Conservation (phyloP, 2,888 invertebrate genomes). For the Spodoptera picta region DNA sequence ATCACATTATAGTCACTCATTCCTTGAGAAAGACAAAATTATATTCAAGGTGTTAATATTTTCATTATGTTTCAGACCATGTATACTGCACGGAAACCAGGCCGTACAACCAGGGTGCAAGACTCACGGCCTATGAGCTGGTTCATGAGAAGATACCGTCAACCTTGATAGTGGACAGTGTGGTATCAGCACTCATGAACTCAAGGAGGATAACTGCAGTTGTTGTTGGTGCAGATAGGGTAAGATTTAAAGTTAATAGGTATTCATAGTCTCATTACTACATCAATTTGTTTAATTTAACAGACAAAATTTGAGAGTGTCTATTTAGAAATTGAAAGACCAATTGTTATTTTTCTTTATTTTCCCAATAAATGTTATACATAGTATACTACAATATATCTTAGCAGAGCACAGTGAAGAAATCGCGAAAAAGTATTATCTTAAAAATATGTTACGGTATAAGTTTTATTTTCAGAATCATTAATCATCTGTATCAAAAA, state of each 20-base stretch:
- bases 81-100: slow-evolving; percentile 99
- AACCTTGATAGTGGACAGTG: slow-evolving; percentile 97
- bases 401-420: too few species aligned
- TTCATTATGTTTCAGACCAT: slow-evolving; percentile 89
- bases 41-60: not conserved
- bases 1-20: not conserved
- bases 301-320: too few species aligned
- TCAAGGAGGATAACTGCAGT: slow-evolving; percentile 95
- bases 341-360: too few species aligned
- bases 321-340: too few species aligned
- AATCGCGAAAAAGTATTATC: too few species aligned
- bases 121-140: slow-evolving; percentile 98
- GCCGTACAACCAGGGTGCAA: slow-evolving; percentile 98
- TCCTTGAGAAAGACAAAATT: not conserved
- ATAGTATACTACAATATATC: too few species aligned
- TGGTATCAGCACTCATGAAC: slow-evolving; percentile 97
- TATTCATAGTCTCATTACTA: too few species aligned
- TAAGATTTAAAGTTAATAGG: slow-evolving; percentile 67
- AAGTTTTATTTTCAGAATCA: too few species aligned
- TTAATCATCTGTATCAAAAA: too few species aligned
- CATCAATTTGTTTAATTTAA: not conserved
- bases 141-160: slow-evolving; percentile 97
- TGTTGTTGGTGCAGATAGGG: slow-evolving; percentile 99
- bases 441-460: too few species aligned
- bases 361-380: too few species aligned